Evolutionary conservation across 2,888 invertebrate genomes (phyloP), one percentile per base, ranked within the genome.

Genomic region (Physocephala rufipes): DNA sequence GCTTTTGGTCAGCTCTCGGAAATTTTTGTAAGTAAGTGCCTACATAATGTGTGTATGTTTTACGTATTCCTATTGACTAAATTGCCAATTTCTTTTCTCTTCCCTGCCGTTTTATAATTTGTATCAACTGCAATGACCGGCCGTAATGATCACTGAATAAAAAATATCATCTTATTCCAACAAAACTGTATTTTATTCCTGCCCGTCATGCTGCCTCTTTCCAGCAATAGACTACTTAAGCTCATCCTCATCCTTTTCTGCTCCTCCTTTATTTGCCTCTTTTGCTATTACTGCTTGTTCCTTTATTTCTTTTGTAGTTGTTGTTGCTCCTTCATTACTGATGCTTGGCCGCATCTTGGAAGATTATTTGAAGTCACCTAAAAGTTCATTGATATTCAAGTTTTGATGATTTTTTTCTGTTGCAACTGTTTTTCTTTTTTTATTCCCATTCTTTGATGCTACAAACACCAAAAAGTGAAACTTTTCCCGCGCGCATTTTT

Each of bases 361-460:
- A n/a, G n/a, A n/a, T 51, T 16, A 64, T 24, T 16, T 26, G 51
- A 36, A 9, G 5, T 24, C 28, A 59, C 47, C 61, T 19, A 59
- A 63, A 45, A 55, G 45, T 70, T 70, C 70, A 70, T 70, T 70
- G 70, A 63, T 64, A 70, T 63, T 70, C 70, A 53, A 55, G 30
- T 70, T 51, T 55, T 30, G n/a, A 45, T 47, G 26, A 47, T 19
- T 24, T n/a, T 64, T 49, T 49, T 49, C 28, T 53, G 51, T 63
- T 62, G 64, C 61, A 70, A 69, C 70, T 76, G 78, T 68, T 43
- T 61, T 43, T 61, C n/a, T 36, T 51, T 15, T 30, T 49, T 21
- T 65, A 69, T 67, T 16, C 7, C 13, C 24, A 13, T 24, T 55
- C 21, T 21, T 21, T 55, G 53, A 24, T 19, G n/a, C 12, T 12